phyloP scores from a whole-genome alignment of 1,140 invertebrate species.

The Chelonus insularis region DNA sequence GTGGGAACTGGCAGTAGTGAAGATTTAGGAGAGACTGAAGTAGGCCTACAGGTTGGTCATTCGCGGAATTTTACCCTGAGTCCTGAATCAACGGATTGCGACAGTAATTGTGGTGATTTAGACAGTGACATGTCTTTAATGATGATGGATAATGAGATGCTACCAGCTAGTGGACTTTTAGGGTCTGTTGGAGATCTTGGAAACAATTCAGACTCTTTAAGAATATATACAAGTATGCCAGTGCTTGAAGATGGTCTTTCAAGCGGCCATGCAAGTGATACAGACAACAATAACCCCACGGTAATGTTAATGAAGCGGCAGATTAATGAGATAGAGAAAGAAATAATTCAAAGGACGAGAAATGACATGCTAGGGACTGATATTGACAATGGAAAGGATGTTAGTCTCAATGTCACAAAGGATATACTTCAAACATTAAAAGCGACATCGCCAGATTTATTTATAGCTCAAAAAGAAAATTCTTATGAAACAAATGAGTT shows the following conservation, averaged over 20 bases:
- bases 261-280: constrained; percentile 89
- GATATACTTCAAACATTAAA: constrained; percentile 53
- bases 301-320: constrained; percentile 74
- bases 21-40: constrained; percentile 69
- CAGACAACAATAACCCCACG: constrained; percentile 81
- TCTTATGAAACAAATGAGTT: constrained; percentile 55
- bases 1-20: constrained; percentile 71
- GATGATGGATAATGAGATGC: constrained; percentile 71
- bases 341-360: constrained; percentile 68
- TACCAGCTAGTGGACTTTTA: constrained; percentile 52
- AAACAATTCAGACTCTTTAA: constrained; percentile 62
- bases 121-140: constrained; percentile 79
- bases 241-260: constrained; percentile 93
- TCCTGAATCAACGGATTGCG: constrained; percentile 94
- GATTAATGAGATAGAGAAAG: constrained; percentile 74
- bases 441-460: constrained; percentile 55
- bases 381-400: constrained; percentile 45
- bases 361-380: constrained; percentile 45
- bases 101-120: constrained; percentile 82
- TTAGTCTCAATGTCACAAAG: constrained; percentile 51
- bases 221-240: constrained; percentile 79
- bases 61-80: constrained; percentile 85
- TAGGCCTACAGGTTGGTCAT: constrained; percentile 67
- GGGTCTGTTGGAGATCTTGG: constrained; percentile 62
- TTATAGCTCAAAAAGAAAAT: constrained; percentile 60